phyloP scores from a whole-genome alignment of 2,113 vertebrate genomes.

The Cephalopterus ornatus region DNA sequence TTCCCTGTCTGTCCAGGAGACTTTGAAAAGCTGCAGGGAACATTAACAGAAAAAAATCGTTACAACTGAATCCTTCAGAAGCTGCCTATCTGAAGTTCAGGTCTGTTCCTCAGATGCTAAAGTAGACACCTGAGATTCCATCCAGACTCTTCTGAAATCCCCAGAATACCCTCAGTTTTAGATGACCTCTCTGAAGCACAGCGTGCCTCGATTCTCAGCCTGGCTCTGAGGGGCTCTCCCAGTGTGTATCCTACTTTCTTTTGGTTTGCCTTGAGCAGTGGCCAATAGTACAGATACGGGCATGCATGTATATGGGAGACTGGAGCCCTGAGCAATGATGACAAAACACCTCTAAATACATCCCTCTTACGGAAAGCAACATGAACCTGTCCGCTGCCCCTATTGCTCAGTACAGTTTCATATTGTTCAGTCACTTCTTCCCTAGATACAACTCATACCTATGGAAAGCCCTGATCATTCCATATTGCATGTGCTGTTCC shows the following conservation, averaged over 20 bases:
- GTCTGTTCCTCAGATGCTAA: background rate
- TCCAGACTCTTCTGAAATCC: background rate
- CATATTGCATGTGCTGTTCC: accelerated
- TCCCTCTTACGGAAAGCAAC: background rate
- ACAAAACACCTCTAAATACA: background rate
- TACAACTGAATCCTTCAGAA: background rate
- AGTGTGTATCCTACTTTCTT: background rate
- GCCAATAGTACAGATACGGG: background rate
- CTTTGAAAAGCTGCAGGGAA: background rate
- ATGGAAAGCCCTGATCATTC: background rate
- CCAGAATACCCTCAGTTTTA: background rate
- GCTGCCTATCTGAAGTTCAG: background rate
- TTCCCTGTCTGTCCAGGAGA: background rate
- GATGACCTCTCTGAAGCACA: background rate
- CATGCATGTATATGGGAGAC: background rate
- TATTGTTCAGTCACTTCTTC: accelerated
- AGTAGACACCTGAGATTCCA: background rate
- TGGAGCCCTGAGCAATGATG: background rate
- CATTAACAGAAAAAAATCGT: background rate
- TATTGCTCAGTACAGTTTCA: background rate
- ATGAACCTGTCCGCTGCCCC: accelerated
- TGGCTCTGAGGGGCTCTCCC: background rate
- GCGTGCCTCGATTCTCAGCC: background rate
- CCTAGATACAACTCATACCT: background rate
- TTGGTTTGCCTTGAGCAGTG: background rate